Evolutionary conservation across 2,113 vertebrate genomes (phyloP), one percentile per base, ranked within the genome.

Genomic region (Synchiropus splendidus): DNA sequence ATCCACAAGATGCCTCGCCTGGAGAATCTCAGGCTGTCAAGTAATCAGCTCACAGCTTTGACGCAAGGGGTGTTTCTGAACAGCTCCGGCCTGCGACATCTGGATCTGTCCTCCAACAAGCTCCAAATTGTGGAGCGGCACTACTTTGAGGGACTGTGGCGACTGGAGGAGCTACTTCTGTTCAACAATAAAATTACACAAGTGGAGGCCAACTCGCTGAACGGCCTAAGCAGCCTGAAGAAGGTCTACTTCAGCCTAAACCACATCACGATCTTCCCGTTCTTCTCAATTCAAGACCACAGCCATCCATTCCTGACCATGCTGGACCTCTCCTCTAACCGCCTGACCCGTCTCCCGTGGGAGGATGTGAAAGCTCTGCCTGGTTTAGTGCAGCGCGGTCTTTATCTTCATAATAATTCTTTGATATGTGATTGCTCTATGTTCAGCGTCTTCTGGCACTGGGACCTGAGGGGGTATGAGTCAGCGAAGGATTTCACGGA

Each of bases 211-310:
- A 68, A 82, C 0, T 81, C 87, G 0, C 83, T 98, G 4, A 38
- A 46, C 18, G 82, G 82, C 6, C 83, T 98, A 21, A 70, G 81
- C 4, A 84, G 79, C 6, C 61, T 98, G 54, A 78, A 79, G 10
- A 95, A 90, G 60, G 85, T 87, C 58, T 98, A 98, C 70, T 67
- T 98, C 54, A 97, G 95, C 72, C 82, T 91, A 67, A 98, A 98
- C 75, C 86, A 81, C 51, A 77, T 98, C 52, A 91, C 86, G 0
- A 61, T 86, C 48, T 97, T 98, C 68, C 91, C 94, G 1, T 91
- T 97, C 66, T 75, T 72, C 33, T 79, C 83, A 0, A 82, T 98
- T 67, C 87, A 85, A 17, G 81, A 87, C 39, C 85, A 90, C 59
- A 89, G 75, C 27, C 87, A 85, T 46, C 81, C 89, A 16, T 83